phyloP scores from a whole-genome alignment of 2,113 vertebrate species.

The Corapipo altera region DNA sequence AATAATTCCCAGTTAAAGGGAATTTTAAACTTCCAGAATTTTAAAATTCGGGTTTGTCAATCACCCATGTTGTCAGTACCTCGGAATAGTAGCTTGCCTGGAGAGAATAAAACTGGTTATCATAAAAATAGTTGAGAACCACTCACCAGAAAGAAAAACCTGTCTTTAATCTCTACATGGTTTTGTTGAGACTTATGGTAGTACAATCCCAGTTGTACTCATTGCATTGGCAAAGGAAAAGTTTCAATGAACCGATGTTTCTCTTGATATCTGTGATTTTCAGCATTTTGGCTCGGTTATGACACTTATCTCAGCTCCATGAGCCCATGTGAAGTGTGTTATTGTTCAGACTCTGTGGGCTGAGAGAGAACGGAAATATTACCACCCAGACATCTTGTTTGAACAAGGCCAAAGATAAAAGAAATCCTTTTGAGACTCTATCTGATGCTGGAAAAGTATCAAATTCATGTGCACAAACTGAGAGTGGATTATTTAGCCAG shows the following conservation, averaged over 20 bases:
- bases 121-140: not conserved
- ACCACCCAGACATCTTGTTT: constrained; percentile 43
- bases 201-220: not conserved
- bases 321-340: not conserved
- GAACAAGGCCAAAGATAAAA: constrained; percentile 53
- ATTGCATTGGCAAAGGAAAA: not conserved
- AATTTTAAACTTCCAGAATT: not conserved
- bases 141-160: not conserved
- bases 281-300: constrained; percentile 1
- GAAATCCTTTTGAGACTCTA: constrained; percentile 8
- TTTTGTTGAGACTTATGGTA: not conserved
- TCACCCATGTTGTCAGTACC: not conserved
- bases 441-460: constrained; percentile 34
- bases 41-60: not conserved
- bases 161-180: not conserved
- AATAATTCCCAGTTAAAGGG: not conserved
- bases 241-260: not conserved
- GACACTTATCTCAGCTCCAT: not conserved
- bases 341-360: constrained; percentile 10
- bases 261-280: not conserved
- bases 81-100: not conserved
- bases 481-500: constrained; percentile 25
- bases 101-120: not conserved
- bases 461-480: not conserved
- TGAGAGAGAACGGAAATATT: constrained; percentile 32